Base-by-base conservation (phyloP, 2,888 invertebrate genomes). In the Dolomedes plantarius region DNA sequence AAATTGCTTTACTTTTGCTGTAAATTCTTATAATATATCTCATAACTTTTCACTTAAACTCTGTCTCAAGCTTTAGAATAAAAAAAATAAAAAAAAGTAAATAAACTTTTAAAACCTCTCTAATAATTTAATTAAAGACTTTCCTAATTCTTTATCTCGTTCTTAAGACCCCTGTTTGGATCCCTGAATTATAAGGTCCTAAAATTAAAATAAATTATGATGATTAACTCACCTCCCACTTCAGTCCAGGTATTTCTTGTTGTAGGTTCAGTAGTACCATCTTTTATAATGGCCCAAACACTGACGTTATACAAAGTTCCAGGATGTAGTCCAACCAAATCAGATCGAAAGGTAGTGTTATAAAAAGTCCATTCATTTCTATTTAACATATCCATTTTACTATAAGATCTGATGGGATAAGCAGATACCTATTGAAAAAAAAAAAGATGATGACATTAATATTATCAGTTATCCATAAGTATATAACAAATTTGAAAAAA, bases 221-320 rank as follows among this genome's bases (percentile, higher is more conserved):
- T n/a, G n/a, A n/a, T n/a, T n/a, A n/a, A n/a, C n/a, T n/a, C n/a
- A 92, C 92, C 91, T 41, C 95, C 95, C 69, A 97, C 94, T 74
- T 93, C 91, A 0, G 97, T 97, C 91, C 94, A 94, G 19, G 75
- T 65, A 39, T 71, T 71, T 72, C 74, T 39, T 13, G 87, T 74
- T 19, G 79, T 36, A 1, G 75, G 75, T 36, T 75, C 71, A n/a
- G 87, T 74, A 5, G 46, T 32, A 1, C 75, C 83, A 32, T 75
- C 56, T 28, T 23, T 65, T 36, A 79, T 83, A 23, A 83, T 31
- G 27, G 79, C 87, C 87, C 87, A 87, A 6, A 87, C 75, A 76
- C 83, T 87, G n/a, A 88, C 73, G 46, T 82, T 78, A 16, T 86
- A 86, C 28, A 64, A 41, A 39, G 86, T 79, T 50, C 76, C 86